These are phyloP conservation scores for Drosophila quadrilineata DNA, from an alignment of 1,140 invertebrate species.

Conservation along the genomic window DNA sequence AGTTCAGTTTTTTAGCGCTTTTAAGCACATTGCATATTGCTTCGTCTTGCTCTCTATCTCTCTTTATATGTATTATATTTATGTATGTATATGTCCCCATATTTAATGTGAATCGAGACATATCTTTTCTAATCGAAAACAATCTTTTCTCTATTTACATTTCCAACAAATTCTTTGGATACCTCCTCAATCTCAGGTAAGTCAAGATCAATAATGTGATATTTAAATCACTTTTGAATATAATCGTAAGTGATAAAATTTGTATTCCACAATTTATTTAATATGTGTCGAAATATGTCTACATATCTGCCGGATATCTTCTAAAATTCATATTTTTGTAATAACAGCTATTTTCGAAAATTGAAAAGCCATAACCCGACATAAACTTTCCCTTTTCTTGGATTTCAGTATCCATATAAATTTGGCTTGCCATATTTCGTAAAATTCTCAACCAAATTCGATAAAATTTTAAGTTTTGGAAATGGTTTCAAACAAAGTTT, in stretches of 20 bases:
- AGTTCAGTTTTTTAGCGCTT: constrained; percentile 9
- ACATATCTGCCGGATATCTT: background rate
- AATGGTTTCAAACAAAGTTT: too few species aligned
- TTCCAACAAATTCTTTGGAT: background rate
- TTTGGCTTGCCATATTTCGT: too few species aligned
- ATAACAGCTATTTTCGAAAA: too few species aligned
- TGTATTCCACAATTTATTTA: too few species aligned
- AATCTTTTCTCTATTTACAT: constrained; percentile 22
- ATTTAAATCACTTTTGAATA: background rate
- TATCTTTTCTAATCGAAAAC: constrained; percentile 22
- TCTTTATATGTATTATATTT: background rate
- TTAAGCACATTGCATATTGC: constrained; percentile 18
- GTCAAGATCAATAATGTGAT: background rate
- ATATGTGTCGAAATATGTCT: too few species aligned
- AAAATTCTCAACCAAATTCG: too few species aligned
- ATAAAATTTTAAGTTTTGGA: too few species aligned
- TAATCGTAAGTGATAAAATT: background rate
- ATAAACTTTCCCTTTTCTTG: too few species aligned
- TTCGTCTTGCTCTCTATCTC: constrained; percentile 17
- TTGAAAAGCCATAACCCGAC: too few species aligned
- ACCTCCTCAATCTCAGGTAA: constrained; percentile 10
- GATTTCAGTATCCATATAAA: too few species aligned
- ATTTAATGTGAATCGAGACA: background rate
- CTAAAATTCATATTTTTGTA: too few species aligned
- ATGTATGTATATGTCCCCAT: background rate